Evolutionary conservation across 2,797 vertebrate species (phyloP), one percentile per base, ranked within the genome.

Genomic region (Karalla daura): DNA sequence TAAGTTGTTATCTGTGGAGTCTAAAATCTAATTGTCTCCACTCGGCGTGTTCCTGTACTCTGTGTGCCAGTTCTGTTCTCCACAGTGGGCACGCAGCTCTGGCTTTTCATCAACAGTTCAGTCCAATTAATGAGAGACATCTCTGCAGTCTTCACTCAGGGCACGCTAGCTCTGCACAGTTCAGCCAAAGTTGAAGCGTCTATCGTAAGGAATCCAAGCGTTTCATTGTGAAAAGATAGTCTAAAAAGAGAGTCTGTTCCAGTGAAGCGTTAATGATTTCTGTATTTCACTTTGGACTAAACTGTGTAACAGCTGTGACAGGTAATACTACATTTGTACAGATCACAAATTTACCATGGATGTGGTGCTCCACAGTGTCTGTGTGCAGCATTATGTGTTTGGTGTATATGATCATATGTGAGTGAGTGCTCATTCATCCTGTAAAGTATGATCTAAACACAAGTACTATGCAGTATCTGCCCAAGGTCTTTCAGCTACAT

Each of bases 81-180:
- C 43, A 11, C 40, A 64, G 52, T 45, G 70, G 53, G 44, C 27
- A 70, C 14, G 6, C 36, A 50, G 68, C 37, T 61, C 47, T 66
- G 21, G 15, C 17, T 46, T 67, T 50, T 62, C 55, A 75, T 68
- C 63, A 63, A 37, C 25, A 37, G 55, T 65, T 62, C 30, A 39
- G 47, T 27, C 39, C 30, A 65, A 32, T 59, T 55, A 69, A 69
- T 24, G 15, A 65, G 12, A 52, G 33, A 52, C 45, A 27, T 52
- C 7, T 65, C 33, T 44, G 9, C 32, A 44, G 32, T 27, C 37
- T 40, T 35, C 17, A 64, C 15, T 72, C 70, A 69, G 66, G 18
- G 25, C 47, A 52, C 32, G 68, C 28, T 51, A 15, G 50, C 46
- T 51, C 37, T 46, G 35, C 25, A 63, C 18, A 28, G 52, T 63